Base-by-base conservation (phyloP, 2,113 vertebrate species). In the Dryoscopus gambensis region DNA sequence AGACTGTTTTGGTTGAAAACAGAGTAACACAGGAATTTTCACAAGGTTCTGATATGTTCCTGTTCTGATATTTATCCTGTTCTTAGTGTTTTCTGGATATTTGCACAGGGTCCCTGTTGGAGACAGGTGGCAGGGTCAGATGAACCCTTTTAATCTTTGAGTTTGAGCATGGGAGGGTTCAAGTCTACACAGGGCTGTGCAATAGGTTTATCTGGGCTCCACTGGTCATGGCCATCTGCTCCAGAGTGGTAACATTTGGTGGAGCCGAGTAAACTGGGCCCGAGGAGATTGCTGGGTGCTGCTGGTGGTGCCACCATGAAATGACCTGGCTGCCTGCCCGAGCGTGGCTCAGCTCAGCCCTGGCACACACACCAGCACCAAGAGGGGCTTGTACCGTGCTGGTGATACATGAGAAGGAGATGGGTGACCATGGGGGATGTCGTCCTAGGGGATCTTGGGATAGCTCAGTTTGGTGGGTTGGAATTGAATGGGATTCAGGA, bases 221-320 rank as follows among this genome's bases (percentile, higher is more conserved):
- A 27, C 15, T 0, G 0, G 5, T 8, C 8, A 0, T 7, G 62
- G 67, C 16, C 20, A 9, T 49, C 40, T 13, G 1, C 30, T 47
- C 31, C 59, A 65, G 31, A 53, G 35, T 0, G 3, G 49, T 12
- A 19, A 60, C 0, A 0, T 10, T 31, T n/a, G n/a, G n/a, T n/a
- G n/a, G 31, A 64, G 12, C 18, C 0, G 0, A n/a, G 20, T 20
- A 40, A 74, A 44, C 22, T 7, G 65, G 42, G 50, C 21, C 13
- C 0, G 0, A 35, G 53, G n/a, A 77, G 5, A 12, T 6, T 77
- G 20, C 23, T 62, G 77, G 46, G 27, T 50, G 42, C 37, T 74
- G 24, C 40, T 84, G 15, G n/a, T 57, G 46, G 17, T 74, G 33
- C 17, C 65, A 67, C 39, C 5, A 14, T 8, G 19, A 74, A 63